Evolutionary conservation across 1,140 invertebrate species (phyloP), one percentile per base, ranked within the genome.

Genomic region (Euura saliciscinereae): DNA sequence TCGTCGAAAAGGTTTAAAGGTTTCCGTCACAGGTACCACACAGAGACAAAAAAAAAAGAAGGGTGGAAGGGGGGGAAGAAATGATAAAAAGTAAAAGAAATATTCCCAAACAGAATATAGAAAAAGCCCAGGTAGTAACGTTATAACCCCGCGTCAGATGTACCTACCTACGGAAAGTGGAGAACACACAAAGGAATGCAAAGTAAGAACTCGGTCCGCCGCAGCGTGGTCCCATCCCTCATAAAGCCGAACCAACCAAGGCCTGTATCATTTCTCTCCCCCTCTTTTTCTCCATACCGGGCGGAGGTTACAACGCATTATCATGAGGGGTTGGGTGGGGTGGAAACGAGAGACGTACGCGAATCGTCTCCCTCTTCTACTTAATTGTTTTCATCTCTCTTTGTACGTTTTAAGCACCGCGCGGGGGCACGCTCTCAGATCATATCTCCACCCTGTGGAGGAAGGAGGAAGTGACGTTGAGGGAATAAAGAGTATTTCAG

Each of bases 321-420:
- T 59, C 51, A 59, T 59, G 51, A 8, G 28, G 28, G 28, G 28
- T 28, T 28, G 28, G 28, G 28, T 28, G 28, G 28, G 28, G 28
- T 28, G 28, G 28, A 28, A 28, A 28, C 28, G 28, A 28, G 28
- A 28, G 28, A 28, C 28, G 28, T 28, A 28, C 10, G 13, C 51
- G 51, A n/a, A 59, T 59, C 51, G 78, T 81, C 81, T 81, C 78
- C 78, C 81, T 79, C 73, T 78, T 71, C 69, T 59, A n/a, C 51
- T 59, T 59, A 6, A 59, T 59, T 59, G 51, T 59, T 59, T 59
- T 72, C 13, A 68, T 42, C 73, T 73, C 75, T 74, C 69, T 74
- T 77, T 74, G 66, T 76, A 28, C 28, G 28, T 28, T 28, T 28
- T 28, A 28, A 28, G 28, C 28, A 28, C 28, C 28, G 28, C 28